phyloP scores from a whole-genome alignment of 2,797 vertebrate genomes.

The Eutrigla gurnardus region DNA sequence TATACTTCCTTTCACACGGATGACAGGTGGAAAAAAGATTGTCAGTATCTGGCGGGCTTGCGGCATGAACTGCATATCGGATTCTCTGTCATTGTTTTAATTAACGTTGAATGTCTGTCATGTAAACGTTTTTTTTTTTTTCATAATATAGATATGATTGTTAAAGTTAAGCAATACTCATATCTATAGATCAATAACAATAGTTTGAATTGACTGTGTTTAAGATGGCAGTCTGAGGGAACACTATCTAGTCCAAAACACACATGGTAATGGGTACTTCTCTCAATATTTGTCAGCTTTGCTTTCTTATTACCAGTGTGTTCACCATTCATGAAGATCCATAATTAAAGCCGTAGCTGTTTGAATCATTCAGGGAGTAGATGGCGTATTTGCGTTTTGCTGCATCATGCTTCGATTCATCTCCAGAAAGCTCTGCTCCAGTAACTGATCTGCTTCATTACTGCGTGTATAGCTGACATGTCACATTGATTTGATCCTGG shows the following conservation, averaged over 20 bases:
- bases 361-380: constrained; percentile 2
- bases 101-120: constrained; percentile 55
- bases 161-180: constrained; percentile 75
- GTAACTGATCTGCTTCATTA: constrained; percentile 23
- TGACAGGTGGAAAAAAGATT: constrained; percentile 28
- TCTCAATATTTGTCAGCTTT: constrained; percentile 5
- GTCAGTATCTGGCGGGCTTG: constrained; percentile 17
- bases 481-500: constrained; percentile 28
- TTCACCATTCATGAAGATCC: not conserved
- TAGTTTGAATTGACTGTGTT: constrained; percentile 34
- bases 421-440: not conserved
- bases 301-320: not conserved
- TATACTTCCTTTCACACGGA: not conserved
- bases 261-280: not conserved
- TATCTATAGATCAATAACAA: constrained; percentile 49
- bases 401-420: constrained; percentile 11
- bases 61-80: constrained; percentile 22
- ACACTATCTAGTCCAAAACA: constrained; percentile 16
- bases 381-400: constrained; percentile 17
- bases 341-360: constrained; percentile 18
- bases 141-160: constrained; percentile 66
- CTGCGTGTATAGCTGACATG: constrained; percentile 23
- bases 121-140: constrained; percentile 20
- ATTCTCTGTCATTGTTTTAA: constrained; percentile 44
- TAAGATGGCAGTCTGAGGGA: constrained; percentile 8